Conservation (phyloP, 2,113 vertebrate species). For the Collichthys lucidus region DNA sequence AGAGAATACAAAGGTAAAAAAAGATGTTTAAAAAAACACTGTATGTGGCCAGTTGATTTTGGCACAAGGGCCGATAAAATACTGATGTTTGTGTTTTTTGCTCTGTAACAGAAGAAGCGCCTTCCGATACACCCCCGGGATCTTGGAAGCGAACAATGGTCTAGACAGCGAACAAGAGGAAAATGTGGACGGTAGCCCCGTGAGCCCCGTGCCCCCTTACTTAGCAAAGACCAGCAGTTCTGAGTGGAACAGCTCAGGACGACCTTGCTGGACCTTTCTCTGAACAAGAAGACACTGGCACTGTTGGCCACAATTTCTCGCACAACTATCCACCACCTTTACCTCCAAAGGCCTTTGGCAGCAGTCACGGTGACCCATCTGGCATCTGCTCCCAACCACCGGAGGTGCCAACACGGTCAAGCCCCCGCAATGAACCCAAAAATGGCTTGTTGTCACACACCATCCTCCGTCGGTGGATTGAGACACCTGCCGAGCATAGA, state of each 20-base stretch:
- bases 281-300: slow-evolving; percentile 74
- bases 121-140: slow-evolving; percentile 75
- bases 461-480: slow-evolving; percentile 71
- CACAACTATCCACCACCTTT: slow-evolving; percentile 81
- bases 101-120: slow-evolving; percentile 60
- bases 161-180: slow-evolving; percentile 60
- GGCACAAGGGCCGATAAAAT: neutral
- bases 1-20: slow-evolving; percentile 78
- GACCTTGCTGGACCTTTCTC: slow-evolving; percentile 76
- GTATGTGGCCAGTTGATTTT: neutral
- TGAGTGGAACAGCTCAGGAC: slow-evolving; percentile 84
- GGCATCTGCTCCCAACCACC: slow-evolving; percentile 33
- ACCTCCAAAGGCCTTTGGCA: slow-evolving; percentile 87
- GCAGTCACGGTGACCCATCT: slow-evolving; percentile 45
- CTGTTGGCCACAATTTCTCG: slow-evolving; percentile 25
- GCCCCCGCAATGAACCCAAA: slow-evolving; percentile 50
- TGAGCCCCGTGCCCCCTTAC: slow-evolving; percentile 55
- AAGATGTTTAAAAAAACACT: neutral
- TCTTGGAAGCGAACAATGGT: slow-evolving; percentile 54
- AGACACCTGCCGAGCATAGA: slow-evolving; percentile 70
- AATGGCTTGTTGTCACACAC: slow-evolving; percentile 53
- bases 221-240: slow-evolving; percentile 81
- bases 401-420: slow-evolving; percentile 32
- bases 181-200: slow-evolving; percentile 53
- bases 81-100: slow-evolving; percentile 20